A percentile compares a stretch with the other conserved stretches of the same genome.
Conservation (phyloP, 2,888 invertebrate genomes). For the Argyresthia albistria region DNA sequence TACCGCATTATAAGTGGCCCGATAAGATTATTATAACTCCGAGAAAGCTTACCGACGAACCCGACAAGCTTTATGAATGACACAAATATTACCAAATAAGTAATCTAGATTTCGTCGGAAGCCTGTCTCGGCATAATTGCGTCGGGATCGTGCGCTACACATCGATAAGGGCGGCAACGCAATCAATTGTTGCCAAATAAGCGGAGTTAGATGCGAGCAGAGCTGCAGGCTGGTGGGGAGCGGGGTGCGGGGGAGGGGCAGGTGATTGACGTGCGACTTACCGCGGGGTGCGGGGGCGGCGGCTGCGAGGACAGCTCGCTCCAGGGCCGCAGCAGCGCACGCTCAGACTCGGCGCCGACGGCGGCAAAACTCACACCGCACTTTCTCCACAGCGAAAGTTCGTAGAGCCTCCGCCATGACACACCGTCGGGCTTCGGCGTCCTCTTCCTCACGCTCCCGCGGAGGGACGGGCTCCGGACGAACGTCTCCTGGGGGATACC, state of each 20-base stretch:
- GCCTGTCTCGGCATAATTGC: neutral
- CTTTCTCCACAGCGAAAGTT: slow-evolving; percentile 69
- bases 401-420: slow-evolving; percentile 70
- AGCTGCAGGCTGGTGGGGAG: slow-evolving; percentile 30
- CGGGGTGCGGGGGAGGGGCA: slow-evolving; percentile 21
- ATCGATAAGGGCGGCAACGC: slow-evolving; percentile 25
- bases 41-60: neutral
- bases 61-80: neutral
- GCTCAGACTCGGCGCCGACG: slow-evolving; percentile 51
- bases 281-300: slow-evolving; percentile 31
- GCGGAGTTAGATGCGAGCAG: slow-evolving; percentile 37
- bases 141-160: slow-evolving; percentile 17
- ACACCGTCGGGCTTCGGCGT: slow-evolving; percentile 47
- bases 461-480: slow-evolving; percentile 46
- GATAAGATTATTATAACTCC: slow-evolving; percentile 7
- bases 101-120: neutral
- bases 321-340: slow-evolving; percentile 53
- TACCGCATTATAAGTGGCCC: slow-evolving; percentile 13
- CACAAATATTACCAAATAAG: neutral
- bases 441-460: slow-evolving; percentile 57
- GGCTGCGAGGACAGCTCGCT: slow-evolving; percentile 45
- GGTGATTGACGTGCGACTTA: slow-evolving; percentile 43
- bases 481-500: slow-evolving; percentile 42
- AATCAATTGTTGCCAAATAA: slow-evolving; percentile 48
- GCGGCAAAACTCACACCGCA: slow-evolving; percentile 59